Conservation (phyloP, 2,797 vertebrate species). For the Eleutherodactylus coqui region DNA sequence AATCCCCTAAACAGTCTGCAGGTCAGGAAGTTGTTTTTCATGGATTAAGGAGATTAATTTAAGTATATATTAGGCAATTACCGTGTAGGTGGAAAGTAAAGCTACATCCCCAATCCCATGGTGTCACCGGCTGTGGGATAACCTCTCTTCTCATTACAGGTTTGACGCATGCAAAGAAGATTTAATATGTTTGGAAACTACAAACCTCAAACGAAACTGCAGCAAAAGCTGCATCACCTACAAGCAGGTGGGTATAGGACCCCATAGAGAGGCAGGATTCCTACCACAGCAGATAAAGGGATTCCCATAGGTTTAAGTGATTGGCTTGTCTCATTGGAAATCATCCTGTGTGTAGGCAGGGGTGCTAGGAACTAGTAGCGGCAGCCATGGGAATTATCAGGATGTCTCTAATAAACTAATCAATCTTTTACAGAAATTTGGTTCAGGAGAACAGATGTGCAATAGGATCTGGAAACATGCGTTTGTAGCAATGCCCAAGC, state of each 20-base stretch:
- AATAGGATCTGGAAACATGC: slow-evolving; percentile 79
- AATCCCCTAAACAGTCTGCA: too few species aligned
- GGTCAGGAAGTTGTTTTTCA: background rate
- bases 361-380: background rate
- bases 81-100: background rate
- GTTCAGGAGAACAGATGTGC: slow-evolving; percentile 74
- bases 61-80: background rate
- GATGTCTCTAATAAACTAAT: background rate
- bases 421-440: slow-evolving; percentile 38
- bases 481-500: slow-evolving; percentile 78
- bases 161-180: slow-evolving; percentile 83
- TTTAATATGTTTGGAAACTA: slow-evolving; percentile 76
- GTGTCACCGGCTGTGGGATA: background rate
- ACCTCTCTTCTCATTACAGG: slow-evolving; percentile 70
- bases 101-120: background rate
- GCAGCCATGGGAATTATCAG: background rate
- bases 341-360: background rate
- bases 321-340: too few species aligned
- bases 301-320: too few species aligned
- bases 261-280: background rate
- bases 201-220: slow-evolving; percentile 79
- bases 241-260: slow-evolving; percentile 77
- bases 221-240: slow-evolving; percentile 78
- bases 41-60: background rate
- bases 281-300: too few species aligned